Base-by-base conservation (phyloP, 2,113 vertebrate genomes). In the Hydropotes inermis region DNA sequence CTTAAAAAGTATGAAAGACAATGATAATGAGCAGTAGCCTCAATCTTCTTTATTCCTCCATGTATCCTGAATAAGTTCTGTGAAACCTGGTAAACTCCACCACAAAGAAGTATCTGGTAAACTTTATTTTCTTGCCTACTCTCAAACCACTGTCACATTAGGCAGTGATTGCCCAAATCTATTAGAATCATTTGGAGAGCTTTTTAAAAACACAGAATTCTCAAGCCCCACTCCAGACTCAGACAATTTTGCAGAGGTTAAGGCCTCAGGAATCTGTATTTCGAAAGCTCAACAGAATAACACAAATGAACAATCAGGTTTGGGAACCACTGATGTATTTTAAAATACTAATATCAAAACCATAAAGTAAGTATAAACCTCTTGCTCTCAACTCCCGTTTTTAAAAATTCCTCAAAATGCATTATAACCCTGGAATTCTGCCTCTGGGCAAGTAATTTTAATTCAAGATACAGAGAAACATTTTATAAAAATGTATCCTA, bases 401-500 rank as follows among this genome's bases (percentile, higher is more conserved):
- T 87, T 19, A 83, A 96, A 97, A 96, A 85, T 39, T 89, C 60
- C 89, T 93, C 43, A 93, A 89, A 96, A 95, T 43, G 57, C 58
- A 64, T 89, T 96, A 96, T n/a, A 90, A 36, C 55, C 89, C 91
- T 64, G 90, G 93, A 98, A 96, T 94, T 60, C 92, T 89, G 92
- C 91, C 67, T 94, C 87, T 93, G 70, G 92, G 94, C 92, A 97
- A 91, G 57, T 97, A 94, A 95, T 96, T 97, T 95, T 86, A 97
- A 93, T 96, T 97, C 87, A 98, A 97, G 96, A 97, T 95, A 96
- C 64, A 97, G 82, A 96, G 97, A 98, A 97, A 98, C 92, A 98
- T 95, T 97, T 97, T 98, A 97, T 95, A 97, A 98, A 98, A 96
- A 98, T 97, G 94, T 88, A 95, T 96, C 67, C 94, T 97, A 90